Conservation (phyloP, 2,797 vertebrate species). For the Myripristis jacobus region DNA sequence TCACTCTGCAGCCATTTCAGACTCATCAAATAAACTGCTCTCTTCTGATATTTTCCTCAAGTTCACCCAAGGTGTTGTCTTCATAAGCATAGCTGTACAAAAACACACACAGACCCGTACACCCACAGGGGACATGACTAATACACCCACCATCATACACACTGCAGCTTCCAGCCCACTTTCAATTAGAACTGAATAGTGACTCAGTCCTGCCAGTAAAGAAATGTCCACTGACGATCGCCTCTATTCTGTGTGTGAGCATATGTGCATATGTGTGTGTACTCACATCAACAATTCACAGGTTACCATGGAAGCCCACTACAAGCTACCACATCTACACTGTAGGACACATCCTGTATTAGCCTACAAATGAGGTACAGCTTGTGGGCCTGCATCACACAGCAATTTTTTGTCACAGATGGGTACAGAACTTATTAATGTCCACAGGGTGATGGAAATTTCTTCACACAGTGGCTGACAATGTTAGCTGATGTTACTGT, state of each 20-base stretch:
- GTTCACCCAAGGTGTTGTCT: conserved; percentile 26
- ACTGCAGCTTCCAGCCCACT: conserved; percentile 68
- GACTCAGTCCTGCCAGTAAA: conserved; percentile 77
- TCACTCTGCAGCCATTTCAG: not conserved
- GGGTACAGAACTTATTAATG: not conserved
- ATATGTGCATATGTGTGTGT: conserved; percentile 29
- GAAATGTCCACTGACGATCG: conserved; percentile 59
- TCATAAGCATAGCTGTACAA: conserved; percentile 6
- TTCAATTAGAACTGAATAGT: conserved; percentile 68
- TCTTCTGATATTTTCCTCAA: not conserved
- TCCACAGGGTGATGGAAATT: not conserved
- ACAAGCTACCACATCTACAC: conserved; percentile 7
- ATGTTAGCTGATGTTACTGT: not conserved
- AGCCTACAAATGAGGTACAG: not conserved
- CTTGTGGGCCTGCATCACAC: not conserved
- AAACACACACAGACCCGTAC: conserved; percentile 10
- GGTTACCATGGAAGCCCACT: conserved; percentile 23
- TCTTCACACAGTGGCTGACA: not conserved
- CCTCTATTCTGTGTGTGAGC: too few relatives aligned
- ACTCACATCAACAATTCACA: conserved; percentile 34
- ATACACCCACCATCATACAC: conserved; percentile 50
- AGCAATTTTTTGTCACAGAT: not conserved
- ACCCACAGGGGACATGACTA: conserved; percentile 55
- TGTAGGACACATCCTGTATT: not conserved
- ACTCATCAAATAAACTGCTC: not conserved